Evolutionary conservation across 2,113 vertebrate species (phyloP).

Genomic region (Nothocercus nigrocapillus): DNA sequence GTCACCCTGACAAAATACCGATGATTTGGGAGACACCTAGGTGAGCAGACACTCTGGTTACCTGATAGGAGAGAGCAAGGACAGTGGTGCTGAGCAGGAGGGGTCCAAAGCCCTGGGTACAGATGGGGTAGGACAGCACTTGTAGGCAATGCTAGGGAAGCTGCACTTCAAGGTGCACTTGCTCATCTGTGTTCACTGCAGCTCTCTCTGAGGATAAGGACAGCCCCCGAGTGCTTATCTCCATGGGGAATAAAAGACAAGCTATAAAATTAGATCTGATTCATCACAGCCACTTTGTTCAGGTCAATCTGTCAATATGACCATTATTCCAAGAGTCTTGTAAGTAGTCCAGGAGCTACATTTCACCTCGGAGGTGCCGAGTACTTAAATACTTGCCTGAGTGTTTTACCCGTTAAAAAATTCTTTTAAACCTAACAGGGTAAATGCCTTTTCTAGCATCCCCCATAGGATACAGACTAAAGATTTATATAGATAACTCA

Average conservation of each 20-base stretch:
- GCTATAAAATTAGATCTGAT: not conserved
- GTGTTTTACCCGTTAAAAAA: not conserved
- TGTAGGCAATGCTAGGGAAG: not conserved
- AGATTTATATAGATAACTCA: not conserved
- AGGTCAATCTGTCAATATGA: not conserved
- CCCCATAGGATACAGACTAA: not conserved
- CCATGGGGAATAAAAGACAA: fast-evolving
- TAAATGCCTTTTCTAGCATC: not conserved
- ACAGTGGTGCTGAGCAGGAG: not conserved
- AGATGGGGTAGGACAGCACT: not conserved
- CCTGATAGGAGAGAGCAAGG: not conserved
- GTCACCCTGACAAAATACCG: not conserved
- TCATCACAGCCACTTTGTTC: not conserved
- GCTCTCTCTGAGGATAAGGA: not conserved
- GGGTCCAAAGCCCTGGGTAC: fast-evolving
- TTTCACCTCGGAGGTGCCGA: not conserved
- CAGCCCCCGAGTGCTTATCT: not conserved
- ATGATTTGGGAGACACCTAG: not conserved
- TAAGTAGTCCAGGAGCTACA: not conserved
- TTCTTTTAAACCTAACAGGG: not conserved
- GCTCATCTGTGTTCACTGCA: not conserved
- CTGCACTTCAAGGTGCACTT: not conserved
- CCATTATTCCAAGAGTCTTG: not conserved
- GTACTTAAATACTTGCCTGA: not conserved
- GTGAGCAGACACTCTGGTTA: not conserved